Conservation (phyloP, 2,113 vertebrate species). For the Hepsetus odoe region DNA sequence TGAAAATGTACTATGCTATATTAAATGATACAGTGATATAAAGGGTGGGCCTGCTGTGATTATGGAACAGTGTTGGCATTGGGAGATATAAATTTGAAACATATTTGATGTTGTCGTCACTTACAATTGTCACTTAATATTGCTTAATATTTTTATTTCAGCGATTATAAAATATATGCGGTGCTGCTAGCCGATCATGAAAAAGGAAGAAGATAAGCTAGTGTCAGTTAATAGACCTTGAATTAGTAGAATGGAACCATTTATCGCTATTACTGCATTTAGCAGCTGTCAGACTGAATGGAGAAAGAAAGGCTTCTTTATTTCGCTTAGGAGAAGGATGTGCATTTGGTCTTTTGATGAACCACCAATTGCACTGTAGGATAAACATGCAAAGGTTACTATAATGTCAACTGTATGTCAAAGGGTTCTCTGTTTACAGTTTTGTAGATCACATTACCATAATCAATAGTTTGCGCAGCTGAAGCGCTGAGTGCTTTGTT, state of each 20-base stretch:
- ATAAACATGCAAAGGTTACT: constrained; percentile 79
- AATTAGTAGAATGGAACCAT: neutral
- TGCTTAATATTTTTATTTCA: too few relatives aligned
- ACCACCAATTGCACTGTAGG: constrained; percentile 72
- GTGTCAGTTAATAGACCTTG: neutral
- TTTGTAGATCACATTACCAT: constrained; percentile 79
- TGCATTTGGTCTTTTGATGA: constrained; percentile 63
- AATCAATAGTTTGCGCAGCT: constrained; percentile 71
- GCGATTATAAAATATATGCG: neutral
- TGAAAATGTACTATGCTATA: too few relatives aligned
- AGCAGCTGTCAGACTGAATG: neutral
- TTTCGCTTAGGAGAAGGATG: neutral
- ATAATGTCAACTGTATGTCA: constrained; percentile 77
- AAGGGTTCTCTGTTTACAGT: constrained; percentile 59
- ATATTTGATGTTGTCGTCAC: too few relatives aligned
- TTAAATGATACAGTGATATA: too few relatives aligned
- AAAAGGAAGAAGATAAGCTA: neutral
- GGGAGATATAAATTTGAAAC: too few relatives aligned
- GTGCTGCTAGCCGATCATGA: neutral
- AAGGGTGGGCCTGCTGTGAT: too few relatives aligned
- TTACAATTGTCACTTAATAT: too few relatives aligned
- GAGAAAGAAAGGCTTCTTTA: neutral
- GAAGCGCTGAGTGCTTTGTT: constrained; percentile 41
- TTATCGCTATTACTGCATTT: constrained; percentile 1
- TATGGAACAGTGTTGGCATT: too few relatives aligned